Evolutionary conservation across 2,888 invertebrate species (phyloP), one percentile per base, ranked within the genome.

Genomic region (Agrochola macilenta): DNA sequence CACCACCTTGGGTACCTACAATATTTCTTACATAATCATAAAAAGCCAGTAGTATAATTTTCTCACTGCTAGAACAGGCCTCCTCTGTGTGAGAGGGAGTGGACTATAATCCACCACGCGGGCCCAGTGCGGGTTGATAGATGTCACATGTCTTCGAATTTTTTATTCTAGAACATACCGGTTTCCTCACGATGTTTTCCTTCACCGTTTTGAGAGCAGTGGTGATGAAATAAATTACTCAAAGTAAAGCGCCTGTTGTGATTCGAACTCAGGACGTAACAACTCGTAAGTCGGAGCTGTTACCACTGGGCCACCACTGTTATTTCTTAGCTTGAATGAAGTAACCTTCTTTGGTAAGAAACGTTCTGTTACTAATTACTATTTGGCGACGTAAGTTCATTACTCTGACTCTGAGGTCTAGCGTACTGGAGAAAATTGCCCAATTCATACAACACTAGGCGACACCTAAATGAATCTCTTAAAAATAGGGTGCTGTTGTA

Each of bases 11-110:
- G 12, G 61, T 58, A 72, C 35, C 35, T 35, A 35, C 52, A 66
- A 76, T 85, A 79, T 49, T 57, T 54, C 30, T 70, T 20, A 58
- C 8, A 57, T 26, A 58, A 58, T 14, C 57, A 26, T 58, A 26
- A 58, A 14, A 5, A n/a, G 14, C 58, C n/a, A n/a, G n/a, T n/a
- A n/a, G n/a, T 12, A n/a, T 57, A 58, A 26, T 14, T 14, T 7
- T 26, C 26, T 7, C 58, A 58, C 14, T 26, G 14, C 58, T n/a
- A 5, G 14, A 0, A 58, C 26, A 26, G 26, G 26, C 58, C 58
- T 58, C 57, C 57, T 58, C 11, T 58, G 2, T 26, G 0, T 7
- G 14, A 58, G n/a, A n/a, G n/a, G n/a, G n/a, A n/a, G n/a, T 9
- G 57, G 57, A 26, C n/a, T 26, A 14, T 57, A 57, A 57, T 26